Conservation (phyloP, 2,113 vertebrate species). For the Tragelaphus strepsiceros region DNA sequence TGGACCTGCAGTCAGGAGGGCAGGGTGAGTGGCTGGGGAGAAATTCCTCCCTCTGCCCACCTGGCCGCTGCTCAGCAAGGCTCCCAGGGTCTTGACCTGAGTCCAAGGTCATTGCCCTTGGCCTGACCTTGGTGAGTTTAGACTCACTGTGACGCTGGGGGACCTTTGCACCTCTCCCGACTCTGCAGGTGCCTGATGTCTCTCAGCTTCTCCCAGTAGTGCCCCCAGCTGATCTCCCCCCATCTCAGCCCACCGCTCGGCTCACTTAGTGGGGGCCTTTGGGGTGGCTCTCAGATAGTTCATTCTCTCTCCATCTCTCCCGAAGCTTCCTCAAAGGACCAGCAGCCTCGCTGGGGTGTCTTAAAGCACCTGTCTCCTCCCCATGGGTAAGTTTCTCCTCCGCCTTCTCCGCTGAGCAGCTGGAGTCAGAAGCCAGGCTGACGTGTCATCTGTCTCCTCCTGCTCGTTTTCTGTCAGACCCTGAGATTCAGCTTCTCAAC, state of each 20-base stretch:
- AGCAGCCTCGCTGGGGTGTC: neutral
- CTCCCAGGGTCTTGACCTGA: accelerated
- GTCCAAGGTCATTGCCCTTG: accelerated
- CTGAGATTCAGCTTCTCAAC: accelerated
- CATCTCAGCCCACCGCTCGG: neutral
- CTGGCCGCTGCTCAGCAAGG: accelerated
- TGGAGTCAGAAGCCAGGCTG: neutral
- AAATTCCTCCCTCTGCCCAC: accelerated
- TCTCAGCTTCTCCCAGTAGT: too few species aligned
- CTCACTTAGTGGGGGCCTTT: neutral
- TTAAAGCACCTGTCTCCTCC: neutral
- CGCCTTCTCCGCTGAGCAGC: neutral
- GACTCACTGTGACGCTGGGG: neutral
- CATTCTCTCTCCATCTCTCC: too few species aligned
- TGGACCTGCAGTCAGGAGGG: accelerated
- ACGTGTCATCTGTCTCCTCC: accelerated
- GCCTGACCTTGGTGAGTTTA: accelerated
- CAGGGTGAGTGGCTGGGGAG: accelerated
- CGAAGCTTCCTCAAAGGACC: neutral
- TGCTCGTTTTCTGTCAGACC: accelerated
- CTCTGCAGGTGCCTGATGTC: accelerated
- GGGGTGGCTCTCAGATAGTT: accelerated
- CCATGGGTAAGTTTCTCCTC: neutral
- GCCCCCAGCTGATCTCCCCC: too few species aligned
- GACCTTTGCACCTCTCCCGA: accelerated